Evolutionary conservation across 2,888 invertebrate species (phyloP).

Genomic region (Branchellion lobata): DNA sequence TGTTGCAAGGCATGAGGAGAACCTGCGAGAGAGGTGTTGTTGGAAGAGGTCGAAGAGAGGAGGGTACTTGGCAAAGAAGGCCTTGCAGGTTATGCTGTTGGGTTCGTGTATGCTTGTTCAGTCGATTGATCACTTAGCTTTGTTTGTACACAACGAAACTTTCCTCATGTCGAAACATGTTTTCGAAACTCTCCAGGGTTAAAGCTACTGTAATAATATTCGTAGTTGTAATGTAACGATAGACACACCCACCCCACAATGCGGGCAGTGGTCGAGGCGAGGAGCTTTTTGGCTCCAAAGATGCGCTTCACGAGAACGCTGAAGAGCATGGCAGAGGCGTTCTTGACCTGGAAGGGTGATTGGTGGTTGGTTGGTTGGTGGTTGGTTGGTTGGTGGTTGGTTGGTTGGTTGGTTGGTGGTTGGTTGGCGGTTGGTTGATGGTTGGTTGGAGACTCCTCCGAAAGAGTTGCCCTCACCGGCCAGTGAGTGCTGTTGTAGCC

Average conservation of each 20-base stretch:
- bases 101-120: neutral
- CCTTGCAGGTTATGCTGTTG: slow-evolving; percentile 20
- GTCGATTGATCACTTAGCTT: no score
- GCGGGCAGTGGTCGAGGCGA: slow-evolving; percentile 65
- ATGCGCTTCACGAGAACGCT: slow-evolving; percentile 79
- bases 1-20: neutral
- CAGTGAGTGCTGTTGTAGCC: slow-evolving; percentile 76
- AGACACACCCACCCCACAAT: slow-evolving; percentile 18
- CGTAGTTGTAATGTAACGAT: no score
- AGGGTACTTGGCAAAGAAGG: slow-evolving; percentile 33
- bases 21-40: neutral
- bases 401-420: no score
- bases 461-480: slow-evolving; percentile 69
- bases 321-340: slow-evolving; percentile 81
- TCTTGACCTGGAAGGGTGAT: slow-evolving; percentile 65
- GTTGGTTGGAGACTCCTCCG: no score
- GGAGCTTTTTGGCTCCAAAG: slow-evolving; percentile 74
- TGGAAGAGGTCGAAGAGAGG: slow-evolving; percentile 25
- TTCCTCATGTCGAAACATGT: no score
- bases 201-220: no score
- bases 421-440: no score
- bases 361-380: no score
- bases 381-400: no score
- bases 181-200: no score
- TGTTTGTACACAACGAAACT: no score